Conservation (phyloP, 2,888 invertebrate genomes). For the Thereva unica region DNA sequence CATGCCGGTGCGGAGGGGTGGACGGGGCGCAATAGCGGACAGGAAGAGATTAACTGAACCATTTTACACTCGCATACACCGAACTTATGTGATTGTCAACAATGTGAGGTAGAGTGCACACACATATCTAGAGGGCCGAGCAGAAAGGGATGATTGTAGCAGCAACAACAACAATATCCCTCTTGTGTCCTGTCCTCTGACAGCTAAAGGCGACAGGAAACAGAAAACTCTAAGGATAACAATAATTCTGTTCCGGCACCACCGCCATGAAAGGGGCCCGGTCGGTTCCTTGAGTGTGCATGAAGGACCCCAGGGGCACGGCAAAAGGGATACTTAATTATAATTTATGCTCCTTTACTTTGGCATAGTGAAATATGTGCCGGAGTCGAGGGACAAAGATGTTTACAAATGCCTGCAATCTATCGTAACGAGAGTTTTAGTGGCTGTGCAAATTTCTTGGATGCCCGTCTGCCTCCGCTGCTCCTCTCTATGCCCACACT, state of each 20-base stretch:
- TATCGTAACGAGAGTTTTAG: constrained; percentile 34
- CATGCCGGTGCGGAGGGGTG: no score
- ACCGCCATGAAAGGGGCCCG: neutral
- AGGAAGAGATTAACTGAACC: constrained; percentile 1
- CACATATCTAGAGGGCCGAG: no score
- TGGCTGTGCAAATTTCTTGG: constrained; percentile 30
- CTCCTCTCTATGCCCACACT: neutral
- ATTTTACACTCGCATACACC: constrained; percentile 16
- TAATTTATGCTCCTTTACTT: constrained; percentile 44
- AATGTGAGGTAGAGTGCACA: constrained; percentile 17
- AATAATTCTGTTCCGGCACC: constrained; percentile 22
- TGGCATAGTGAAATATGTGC: constrained; percentile 44
- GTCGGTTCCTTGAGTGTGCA: neutral
- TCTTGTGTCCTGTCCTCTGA: constrained; percentile 15
- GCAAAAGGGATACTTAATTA: constrained; percentile 44
- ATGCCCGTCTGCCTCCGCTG: neutral
- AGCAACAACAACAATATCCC: constrained; percentile 7
- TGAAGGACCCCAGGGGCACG: constrained; percentile 38
- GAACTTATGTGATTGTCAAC: neutral
- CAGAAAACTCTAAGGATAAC: constrained; percentile 30
- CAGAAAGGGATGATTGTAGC: constrained; percentile 10
- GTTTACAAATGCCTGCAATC: constrained; percentile 36
- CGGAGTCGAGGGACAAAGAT: constrained; percentile 38
- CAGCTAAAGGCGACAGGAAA: constrained; percentile 29
- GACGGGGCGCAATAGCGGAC: neutral